These are phyloP conservation scores for Sternarchorhynchus goeldii DNA, from an alignment of 2,797 vertebrate genomes.

Conservation along the genomic window DNA sequence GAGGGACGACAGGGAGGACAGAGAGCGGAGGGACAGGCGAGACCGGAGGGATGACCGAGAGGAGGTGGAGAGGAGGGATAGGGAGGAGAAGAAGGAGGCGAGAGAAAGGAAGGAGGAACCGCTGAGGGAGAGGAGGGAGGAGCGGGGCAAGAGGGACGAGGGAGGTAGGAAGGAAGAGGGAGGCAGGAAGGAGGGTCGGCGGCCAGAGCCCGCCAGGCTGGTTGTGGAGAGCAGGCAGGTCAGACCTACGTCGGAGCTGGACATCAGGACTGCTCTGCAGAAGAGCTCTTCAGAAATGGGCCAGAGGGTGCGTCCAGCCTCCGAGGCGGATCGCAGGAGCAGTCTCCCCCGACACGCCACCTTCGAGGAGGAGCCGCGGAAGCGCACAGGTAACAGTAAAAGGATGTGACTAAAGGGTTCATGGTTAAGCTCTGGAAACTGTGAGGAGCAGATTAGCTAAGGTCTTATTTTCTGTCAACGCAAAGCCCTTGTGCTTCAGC, in stretches of 20 bases:
- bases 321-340: constrained; percentile 65
- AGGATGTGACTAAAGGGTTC: background rate
- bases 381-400: constrained; percentile 67
- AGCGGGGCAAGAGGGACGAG: constrained; percentile 37
- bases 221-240: constrained; percentile 35
- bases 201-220: constrained; percentile 36
- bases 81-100: constrained; percentile 21
- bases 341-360: constrained; percentile 67
- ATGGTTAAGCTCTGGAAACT: constrained; percentile 26
- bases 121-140: constrained; percentile 40
- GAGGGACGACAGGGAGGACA: constrained; percentile 66
- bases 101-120: constrained; percentile 40
- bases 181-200: constrained; percentile 41
- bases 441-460: constrained; percentile 29
- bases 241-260: constrained; percentile 68
- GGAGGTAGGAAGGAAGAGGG: constrained; percentile 46
- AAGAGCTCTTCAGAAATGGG: constrained; percentile 69
- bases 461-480: background rate
- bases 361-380: constrained; percentile 60
- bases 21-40: constrained; percentile 58
- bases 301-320: constrained; percentile 56
- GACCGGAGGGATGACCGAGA: constrained; percentile 43
- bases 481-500: constrained; percentile 26
- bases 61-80: constrained; percentile 17
- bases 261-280: constrained; percentile 59